Evolutionary conservation across 2,113 vertebrate genomes (phyloP).

Genomic region (Aphelocoma coerulescens): DNA sequence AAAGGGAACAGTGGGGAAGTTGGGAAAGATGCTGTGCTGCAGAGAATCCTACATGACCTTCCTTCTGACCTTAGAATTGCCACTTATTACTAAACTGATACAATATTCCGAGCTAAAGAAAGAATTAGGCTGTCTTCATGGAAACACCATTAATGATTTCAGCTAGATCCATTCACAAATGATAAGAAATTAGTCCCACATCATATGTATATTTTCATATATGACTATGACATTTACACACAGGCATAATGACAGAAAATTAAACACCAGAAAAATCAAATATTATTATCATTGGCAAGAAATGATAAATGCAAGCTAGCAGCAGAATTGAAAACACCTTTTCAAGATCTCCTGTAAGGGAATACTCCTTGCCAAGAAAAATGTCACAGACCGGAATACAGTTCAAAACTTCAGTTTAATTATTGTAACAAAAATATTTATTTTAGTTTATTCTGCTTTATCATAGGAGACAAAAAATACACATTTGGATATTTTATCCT

Average conservation of each 20-base stretch:
- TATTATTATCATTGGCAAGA: slow-evolving; percentile 68
- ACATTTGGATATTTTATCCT: slow-evolving; percentile 48
- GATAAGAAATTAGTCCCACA: slow-evolving; percentile 7
- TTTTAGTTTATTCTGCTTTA: slow-evolving; percentile 43
- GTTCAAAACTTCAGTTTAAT: slow-evolving; percentile 55
- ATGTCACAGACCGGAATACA: slow-evolving; percentile 63
- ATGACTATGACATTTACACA: slow-evolving; percentile 2
- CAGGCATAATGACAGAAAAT: slow-evolving; percentile 25
- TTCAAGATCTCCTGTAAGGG: slow-evolving; percentile 48
- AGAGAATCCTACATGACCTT: background rate
- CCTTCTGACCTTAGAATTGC: background rate
- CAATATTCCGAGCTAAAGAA: background rate
- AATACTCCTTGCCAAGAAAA: slow-evolving; percentile 76
- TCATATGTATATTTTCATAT: slow-evolving; percentile 32
- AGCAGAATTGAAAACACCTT: slow-evolving; percentile 71
- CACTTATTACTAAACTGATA: background rate
- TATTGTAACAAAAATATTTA: slow-evolving; percentile 63
- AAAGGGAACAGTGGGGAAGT: background rate
- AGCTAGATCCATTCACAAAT: background rate
- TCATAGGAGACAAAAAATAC: slow-evolving; percentile 33
- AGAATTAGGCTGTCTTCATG: background rate
- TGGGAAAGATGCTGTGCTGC: background rate
- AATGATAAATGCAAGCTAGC: slow-evolving; percentile 53
- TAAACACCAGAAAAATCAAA: slow-evolving; percentile 19
- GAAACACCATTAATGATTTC: background rate